A percentile compares a stretch with the other conserved stretches of the same genome.
phyloP scores from a whole-genome alignment of 2,113 vertebrate species.

The Uria aalge region DNA sequence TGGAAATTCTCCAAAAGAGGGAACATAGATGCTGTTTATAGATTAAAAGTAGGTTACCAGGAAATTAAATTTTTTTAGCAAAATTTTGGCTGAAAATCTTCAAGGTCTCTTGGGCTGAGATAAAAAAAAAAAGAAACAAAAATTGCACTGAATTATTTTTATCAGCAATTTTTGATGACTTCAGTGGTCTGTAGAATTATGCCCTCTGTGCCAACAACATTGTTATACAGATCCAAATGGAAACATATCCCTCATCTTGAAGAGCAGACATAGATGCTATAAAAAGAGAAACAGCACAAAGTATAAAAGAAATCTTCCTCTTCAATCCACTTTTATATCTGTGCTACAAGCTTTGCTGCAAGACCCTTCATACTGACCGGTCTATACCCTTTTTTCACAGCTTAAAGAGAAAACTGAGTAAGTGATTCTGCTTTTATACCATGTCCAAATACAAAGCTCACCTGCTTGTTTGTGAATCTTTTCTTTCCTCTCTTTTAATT shows the following conservation, averaged over 20 bases:
- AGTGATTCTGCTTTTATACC: neutral
- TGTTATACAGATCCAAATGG: neutral
- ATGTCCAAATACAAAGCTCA: neutral
- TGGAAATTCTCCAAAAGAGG: neutral
- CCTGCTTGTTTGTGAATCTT: neutral
- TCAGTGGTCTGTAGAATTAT: neutral
- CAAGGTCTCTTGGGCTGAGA: neutral
- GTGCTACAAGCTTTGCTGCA: neutral
- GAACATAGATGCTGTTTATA: neutral
- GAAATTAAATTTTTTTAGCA: conserved; percentile 15
- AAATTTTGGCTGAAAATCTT: conserved; percentile 11
- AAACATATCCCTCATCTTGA: neutral
- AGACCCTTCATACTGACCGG: neutral
- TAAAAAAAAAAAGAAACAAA: neutral
- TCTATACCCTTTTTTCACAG: neutral
- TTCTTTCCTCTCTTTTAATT: neutral
- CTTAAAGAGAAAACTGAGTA: neutral
- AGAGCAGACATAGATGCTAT: neutral
- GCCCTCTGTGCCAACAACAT: neutral
- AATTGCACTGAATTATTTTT: neutral
- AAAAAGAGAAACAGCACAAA: neutral
- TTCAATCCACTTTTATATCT: neutral
- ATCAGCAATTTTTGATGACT: neutral
- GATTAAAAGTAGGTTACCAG: conserved; percentile 27
- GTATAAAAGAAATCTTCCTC: neutral